Base-by-base conservation (phyloP, 2,888 invertebrate species). In the Ophion ellenae region DNA sequence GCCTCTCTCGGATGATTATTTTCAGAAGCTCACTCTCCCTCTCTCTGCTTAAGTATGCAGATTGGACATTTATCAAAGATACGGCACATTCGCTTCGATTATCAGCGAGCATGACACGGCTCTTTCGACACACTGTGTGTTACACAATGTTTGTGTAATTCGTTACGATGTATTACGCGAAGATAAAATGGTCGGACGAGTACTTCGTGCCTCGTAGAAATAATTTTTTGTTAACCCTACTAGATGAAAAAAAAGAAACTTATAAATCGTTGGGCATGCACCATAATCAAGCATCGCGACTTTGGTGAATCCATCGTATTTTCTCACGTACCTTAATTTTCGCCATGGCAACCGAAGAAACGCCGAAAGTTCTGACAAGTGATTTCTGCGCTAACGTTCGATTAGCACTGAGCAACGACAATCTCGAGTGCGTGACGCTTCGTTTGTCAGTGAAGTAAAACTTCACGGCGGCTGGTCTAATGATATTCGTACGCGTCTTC, bases 291-390 rank as follows among this genome's bases (percentile, higher is more conserved):
- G 59, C 17, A 20, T 20, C 17, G n/a, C 14, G n/a, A 61, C 4
- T n/a, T 61, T n/a, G 0, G 6, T 24, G 20, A 63, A 17, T 47
- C 9, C n/a, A 24, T 40, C 40, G 57, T 24, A 40, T 57, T 61
- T 61, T 47, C n/a, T 69, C 47, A 14, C 53, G 5, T 17, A 93
- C 93, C 93, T 93, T 91, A 82, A 93, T 93, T 90, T 93, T 93
- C 3, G 89, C 91, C 93, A 93, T 93, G 61, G 88, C 88, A 81
- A 87, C 84, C 28, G 91, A 84, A 5, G 92, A 90, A 61, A 77
- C 76, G 82, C 88, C 86, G 66, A 90, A 88, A 28, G 82, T 86
- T 66, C 89, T 88, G 14, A 78, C 83, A 47, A 90, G 57, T 17
- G 87, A 87, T 3, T 71, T 17, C 36, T n/a, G 28, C 4, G 81